Conservation (phyloP, 2,113 vertebrate genomes). For the Leucosticte australis region DNA sequence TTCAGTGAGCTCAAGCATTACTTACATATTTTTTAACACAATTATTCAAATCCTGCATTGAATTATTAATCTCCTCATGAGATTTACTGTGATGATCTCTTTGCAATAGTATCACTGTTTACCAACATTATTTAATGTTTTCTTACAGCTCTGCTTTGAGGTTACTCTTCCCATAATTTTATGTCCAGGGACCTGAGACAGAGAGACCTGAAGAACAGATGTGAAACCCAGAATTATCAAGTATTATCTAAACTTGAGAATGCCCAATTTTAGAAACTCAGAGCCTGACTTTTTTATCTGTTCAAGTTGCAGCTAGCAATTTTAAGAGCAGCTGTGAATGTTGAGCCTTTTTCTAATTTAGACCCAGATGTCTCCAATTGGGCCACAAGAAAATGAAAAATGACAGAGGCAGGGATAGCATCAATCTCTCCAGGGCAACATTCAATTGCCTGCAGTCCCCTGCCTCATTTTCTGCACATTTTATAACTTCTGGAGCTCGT, state of each 20-base stretch:
- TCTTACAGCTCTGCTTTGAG: neutral
- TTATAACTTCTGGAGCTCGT: neutral
- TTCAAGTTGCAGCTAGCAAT: neutral
- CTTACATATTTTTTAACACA: neutral
- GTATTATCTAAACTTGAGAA: neutral
- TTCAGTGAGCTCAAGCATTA: neutral
- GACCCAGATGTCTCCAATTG: neutral
- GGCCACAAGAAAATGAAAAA: slow-evolving; percentile 17
- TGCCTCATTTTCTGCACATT: neutral
- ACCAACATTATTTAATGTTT: neutral
- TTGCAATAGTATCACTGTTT: neutral
- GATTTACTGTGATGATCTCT: neutral
- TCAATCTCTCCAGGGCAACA: slow-evolving; percentile 8
- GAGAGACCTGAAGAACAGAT: neutral
- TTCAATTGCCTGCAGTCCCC: neutral
- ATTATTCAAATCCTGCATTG: neutral
- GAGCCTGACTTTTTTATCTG: neutral
- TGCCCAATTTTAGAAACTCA: neutral
- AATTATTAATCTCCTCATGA: neutral
- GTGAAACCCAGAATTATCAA: neutral
- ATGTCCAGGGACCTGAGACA: neutral
- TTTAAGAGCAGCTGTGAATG: slow-evolving; percentile 35
- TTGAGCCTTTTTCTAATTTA: slow-evolving; percentile 21
- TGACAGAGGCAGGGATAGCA: slow-evolving; percentile 2
- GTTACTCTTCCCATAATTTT: neutral